phyloP scores from a whole-genome alignment of 2,888 invertebrate species.

The Drosophila colorata region DNA sequence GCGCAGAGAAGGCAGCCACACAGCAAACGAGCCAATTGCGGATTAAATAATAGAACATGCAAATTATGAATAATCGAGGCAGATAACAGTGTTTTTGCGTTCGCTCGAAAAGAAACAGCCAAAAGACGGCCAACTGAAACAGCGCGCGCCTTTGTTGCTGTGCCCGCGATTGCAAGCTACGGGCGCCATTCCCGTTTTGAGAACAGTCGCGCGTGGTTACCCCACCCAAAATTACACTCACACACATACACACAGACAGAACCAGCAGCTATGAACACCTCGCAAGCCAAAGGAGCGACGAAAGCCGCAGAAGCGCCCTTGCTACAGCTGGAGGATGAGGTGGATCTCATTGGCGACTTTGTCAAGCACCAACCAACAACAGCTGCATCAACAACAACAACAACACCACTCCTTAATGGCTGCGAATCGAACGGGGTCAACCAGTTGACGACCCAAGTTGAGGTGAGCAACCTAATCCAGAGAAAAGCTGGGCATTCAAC shows the following conservation, averaged over 20 bases:
- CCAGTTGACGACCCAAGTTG: slow-evolving; percentile 74
- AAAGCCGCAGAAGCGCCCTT: slow-evolving; percentile 88
- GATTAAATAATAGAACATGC: slow-evolving; percentile 61
- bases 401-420: slow-evolving; percentile 57
- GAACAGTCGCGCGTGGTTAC: slow-evolving; percentile 34
- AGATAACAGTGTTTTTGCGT: slow-evolving; percentile 62
- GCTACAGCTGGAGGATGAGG: slow-evolving; percentile 88
- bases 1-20: slow-evolving; percentile 25
- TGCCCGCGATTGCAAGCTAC: slow-evolving; percentile 32
- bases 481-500: not conserved
- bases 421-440: slow-evolving; percentile 36
- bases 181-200: slow-evolving; percentile 27
- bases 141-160: slow-evolving; percentile 60
- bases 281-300: slow-evolving; percentile 70
- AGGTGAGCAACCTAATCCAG: slow-evolving; percentile 56
- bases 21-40: slow-evolving; percentile 32
- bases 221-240: slow-evolving; percentile 29
- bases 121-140: slow-evolving; percentile 31
- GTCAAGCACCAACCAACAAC: slow-evolving; percentile 68
- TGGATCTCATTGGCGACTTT: slow-evolving; percentile 82
- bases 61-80: slow-evolving; percentile 45
- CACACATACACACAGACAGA: slow-evolving; percentile 19
- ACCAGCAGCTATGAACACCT: slow-evolving; percentile 45
- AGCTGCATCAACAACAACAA: slow-evolving; percentile 27
- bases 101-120: slow-evolving; percentile 51